These are phyloP conservation scores for Callaeas wilsoni DNA, from an alignment of 2,113 vertebrate species.

Conservation along the genomic window DNA sequence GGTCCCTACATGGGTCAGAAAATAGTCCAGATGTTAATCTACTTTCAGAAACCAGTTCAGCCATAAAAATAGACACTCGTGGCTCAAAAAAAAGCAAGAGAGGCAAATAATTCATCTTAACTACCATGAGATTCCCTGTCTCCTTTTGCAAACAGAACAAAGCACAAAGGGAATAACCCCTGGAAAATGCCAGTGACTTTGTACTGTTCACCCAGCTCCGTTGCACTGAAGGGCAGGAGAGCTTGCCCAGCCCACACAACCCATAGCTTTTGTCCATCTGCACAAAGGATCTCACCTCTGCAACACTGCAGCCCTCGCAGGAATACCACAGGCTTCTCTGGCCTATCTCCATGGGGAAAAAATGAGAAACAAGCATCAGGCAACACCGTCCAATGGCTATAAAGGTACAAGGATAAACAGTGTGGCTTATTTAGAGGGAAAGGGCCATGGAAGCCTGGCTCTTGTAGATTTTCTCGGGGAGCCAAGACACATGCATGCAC, in stretches of 20 bases:
- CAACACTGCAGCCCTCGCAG: background rate
- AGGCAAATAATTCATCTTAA: background rate
- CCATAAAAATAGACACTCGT: background rate
- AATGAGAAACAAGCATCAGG: background rate
- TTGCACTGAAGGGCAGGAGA: background rate
- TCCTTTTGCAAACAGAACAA: background rate
- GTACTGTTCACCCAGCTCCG: background rate
- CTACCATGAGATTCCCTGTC: rapidly evolving
- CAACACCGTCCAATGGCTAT: rapidly evolving
- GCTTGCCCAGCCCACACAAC: background rate
- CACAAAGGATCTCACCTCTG: background rate
- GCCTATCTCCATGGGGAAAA: background rate
- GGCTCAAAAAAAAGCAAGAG: background rate
- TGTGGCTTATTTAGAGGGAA: background rate
- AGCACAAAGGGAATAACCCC: background rate
- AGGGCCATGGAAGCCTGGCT: background rate
- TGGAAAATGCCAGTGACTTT: background rate
- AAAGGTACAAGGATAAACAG: background rate
- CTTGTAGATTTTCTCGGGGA: background rate
- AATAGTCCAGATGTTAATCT: background rate
- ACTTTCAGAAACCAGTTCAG: background rate
- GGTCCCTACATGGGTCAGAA: background rate
- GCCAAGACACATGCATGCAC: background rate
- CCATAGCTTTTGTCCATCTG: background rate
- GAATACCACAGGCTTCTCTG: background rate